Conservation (phyloP, 2,113 vertebrate genomes). For the Oreochromis niloticus region DNA sequence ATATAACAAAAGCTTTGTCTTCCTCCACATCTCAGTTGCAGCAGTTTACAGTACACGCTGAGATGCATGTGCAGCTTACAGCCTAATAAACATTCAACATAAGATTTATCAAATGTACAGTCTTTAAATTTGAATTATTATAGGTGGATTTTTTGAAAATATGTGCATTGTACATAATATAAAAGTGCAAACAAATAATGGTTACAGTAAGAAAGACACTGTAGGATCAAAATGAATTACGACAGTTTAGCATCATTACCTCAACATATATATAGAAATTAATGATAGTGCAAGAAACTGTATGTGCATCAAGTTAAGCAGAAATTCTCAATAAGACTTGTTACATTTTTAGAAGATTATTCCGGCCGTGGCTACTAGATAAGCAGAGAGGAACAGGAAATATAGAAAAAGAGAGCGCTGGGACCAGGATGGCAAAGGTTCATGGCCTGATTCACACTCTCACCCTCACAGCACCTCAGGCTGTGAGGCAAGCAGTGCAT, state of each 20-base stretch:
- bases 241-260: not conserved
- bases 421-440: slow-evolving; percentile 7
- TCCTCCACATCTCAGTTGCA: not conserved
- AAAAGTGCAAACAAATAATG: not conserved
- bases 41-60: not conserved
- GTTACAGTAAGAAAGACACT: not conserved
- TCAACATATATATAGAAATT: not conserved
- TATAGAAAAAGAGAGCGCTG: not conserved
- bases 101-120: not conserved
- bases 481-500: not conserved
- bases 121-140: not conserved
- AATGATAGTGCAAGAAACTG: not conserved
- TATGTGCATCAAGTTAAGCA: not conserved
- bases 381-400: not conserved
- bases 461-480: slow-evolving; percentile 6
- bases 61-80: not conserved
- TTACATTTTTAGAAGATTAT: not conserved
- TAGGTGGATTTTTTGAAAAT: not conserved
- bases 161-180: not conserved
- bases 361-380: not conserved
- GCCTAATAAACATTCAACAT: too few species aligned
- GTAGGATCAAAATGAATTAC: not conserved
- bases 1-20: not conserved
- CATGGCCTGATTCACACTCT: not conserved
- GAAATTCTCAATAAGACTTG: not conserved